phyloP scores from a whole-genome alignment of 2,888 invertebrate genomes.

The Clistopyga incitator region DNA sequence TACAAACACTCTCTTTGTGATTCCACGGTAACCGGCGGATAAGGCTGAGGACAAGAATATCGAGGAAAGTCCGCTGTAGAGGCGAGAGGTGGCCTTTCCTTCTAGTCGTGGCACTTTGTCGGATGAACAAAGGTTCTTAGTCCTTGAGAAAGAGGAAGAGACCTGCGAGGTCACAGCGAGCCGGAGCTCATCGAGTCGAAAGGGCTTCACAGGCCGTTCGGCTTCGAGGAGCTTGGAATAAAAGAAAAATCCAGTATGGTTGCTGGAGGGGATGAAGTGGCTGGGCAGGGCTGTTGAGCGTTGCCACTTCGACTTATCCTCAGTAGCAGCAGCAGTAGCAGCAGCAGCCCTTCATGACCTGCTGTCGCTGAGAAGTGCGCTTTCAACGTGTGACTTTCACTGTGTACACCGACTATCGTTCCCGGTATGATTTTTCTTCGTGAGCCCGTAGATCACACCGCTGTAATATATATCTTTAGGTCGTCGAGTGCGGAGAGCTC shows the following conservation, averaged over 20 bases:
- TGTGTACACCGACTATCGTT: slow-evolving; percentile 59
- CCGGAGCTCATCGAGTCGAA: slow-evolving; percentile 47
- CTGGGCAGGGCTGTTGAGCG: slow-evolving; percentile 75
- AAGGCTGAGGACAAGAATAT: slow-evolving; percentile 29
- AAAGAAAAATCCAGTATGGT: slow-evolving; percentile 78
- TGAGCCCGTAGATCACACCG: slow-evolving; percentile 11
- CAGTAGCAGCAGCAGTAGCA: slow-evolving; percentile 16
- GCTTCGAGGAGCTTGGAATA: slow-evolving; percentile 67
- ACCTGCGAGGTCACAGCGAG: slow-evolving; percentile 23
- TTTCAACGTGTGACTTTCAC: slow-evolving; percentile 29
- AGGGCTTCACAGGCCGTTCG: slow-evolving; percentile 58
- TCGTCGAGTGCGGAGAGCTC: slow-evolving; percentile 39
- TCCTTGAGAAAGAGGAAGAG: slow-evolving; percentile 46
- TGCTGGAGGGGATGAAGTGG: slow-evolving; percentile 79
- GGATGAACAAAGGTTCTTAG: slow-evolving; percentile 55
- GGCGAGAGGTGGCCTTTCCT: slow-evolving; percentile 35
- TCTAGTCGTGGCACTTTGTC: slow-evolving; percentile 20
- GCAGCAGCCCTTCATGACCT: slow-evolving; percentile 7
- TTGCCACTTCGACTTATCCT: slow-evolving; percentile 56
- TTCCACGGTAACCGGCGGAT: neutral
- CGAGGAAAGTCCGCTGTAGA: slow-evolving; percentile 14
- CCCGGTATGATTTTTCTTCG: slow-evolving; percentile 30
- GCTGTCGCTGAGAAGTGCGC: slow-evolving; percentile 21
- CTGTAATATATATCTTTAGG: slow-evolving; percentile 47
- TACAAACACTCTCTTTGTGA: neutral